Evolutionary conservation across 2,888 invertebrate species (phyloP).

Genomic region (Desoria tigrina): DNA sequence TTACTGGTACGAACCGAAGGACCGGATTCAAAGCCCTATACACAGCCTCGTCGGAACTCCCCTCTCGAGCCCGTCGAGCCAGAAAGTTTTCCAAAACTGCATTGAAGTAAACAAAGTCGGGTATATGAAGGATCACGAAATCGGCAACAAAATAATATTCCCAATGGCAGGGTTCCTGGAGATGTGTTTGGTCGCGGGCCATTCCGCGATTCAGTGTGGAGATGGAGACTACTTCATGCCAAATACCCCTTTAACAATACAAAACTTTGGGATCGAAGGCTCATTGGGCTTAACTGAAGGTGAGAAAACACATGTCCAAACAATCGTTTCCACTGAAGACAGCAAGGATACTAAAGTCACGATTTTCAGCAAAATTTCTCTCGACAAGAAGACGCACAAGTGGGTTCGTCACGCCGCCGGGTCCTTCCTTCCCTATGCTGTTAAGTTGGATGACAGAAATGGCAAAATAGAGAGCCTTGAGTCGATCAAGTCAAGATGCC

Average conservation of each 20-base stretch:
- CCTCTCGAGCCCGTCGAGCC: slow-evolving; percentile 2
- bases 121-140: slow-evolving; percentile 28
- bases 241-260: slow-evolving; percentile 16
- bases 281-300: slow-evolving; percentile 23
- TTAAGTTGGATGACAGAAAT: background rate
- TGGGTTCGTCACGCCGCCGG: slow-evolving; percentile 10
- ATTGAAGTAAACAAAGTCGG: background rate
- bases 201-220: slow-evolving; percentile 15
- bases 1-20: slow-evolving; percentile 16
- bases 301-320: slow-evolving; percentile 13
- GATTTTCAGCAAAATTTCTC: background rate
- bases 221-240: slow-evolving; percentile 12
- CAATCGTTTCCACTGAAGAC: slow-evolving; percentile 14
- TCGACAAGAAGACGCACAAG: background rate
- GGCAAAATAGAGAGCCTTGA: background rate
- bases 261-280: slow-evolving; percentile 15
- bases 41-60: slow-evolving; percentile 31
- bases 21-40: background rate
- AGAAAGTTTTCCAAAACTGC: slow-evolving; percentile 20
- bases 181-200: slow-evolving; percentile 26
- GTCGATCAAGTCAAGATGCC: background rate
- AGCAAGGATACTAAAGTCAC: background rate
- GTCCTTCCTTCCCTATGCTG: too few relatives aligned
- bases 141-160: slow-evolving; percentile 28
- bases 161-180: slow-evolving; percentile 32